phyloP scores from a whole-genome alignment of 2,888 invertebrate species.

The Agonum fuliginosum region DNA sequence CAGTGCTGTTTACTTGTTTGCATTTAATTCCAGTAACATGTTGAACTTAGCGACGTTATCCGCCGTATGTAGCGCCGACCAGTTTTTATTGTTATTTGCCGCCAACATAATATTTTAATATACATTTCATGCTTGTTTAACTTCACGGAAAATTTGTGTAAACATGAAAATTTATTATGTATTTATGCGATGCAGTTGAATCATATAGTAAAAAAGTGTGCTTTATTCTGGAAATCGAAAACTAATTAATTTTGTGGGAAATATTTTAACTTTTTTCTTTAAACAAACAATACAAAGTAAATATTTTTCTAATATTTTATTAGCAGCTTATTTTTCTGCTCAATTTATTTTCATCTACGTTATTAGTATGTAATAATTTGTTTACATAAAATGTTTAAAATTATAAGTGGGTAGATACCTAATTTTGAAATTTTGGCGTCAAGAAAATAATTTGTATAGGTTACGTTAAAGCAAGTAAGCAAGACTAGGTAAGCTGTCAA shows the following conservation, averaged over 20 bases:
- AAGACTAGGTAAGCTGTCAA: no score
- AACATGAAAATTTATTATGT: constrained; percentile 39
- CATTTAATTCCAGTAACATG: constrained; percentile 59
- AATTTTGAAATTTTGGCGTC: no score
- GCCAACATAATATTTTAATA: constrained; percentile 52
- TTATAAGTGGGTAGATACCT: no score
- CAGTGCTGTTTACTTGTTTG: constrained; percentile 56
- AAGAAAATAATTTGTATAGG: no score
- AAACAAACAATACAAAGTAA: no score
- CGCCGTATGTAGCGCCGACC: constrained; percentile 38
- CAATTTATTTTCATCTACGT: no score
- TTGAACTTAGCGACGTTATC: constrained; percentile 55
- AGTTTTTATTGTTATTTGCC: constrained; percentile 50
- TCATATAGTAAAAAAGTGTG: not conserved
- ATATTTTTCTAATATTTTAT: no score
- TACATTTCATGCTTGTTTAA: constrained; percentile 40
- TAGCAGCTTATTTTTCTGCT: no score
- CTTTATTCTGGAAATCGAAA: constrained; percentile 8
- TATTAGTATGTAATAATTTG: no score
- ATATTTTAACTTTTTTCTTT: no score
- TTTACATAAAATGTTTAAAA: no score
- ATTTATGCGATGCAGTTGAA: constrained; percentile 3
- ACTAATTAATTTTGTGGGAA: constrained; percentile 25
- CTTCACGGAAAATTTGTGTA: constrained; percentile 25
- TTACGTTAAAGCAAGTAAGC: no score